A percentile compares a stretch with the other conserved stretches of the same genome.
Conservation (phyloP, 2,888 invertebrate genomes). For the Vanessa cardui region DNA sequence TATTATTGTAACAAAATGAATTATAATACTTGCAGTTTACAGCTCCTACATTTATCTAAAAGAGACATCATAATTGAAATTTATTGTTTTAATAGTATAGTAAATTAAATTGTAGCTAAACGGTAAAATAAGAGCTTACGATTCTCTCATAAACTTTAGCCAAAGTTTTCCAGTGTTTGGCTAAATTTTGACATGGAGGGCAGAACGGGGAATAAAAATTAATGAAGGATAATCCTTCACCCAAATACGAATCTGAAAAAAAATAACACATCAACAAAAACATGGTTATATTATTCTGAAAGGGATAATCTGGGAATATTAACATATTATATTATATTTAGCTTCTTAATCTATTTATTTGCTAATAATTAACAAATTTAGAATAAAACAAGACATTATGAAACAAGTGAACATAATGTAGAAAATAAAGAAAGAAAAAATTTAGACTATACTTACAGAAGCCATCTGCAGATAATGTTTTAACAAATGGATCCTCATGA, state of each 20-base stretch:
- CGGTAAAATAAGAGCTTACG: conserved; percentile 67
- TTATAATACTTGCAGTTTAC: conserved; percentile 95
- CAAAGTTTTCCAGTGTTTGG: conserved; percentile 91
- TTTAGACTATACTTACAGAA: conserved; percentile 84
- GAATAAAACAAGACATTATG: too few species aligned
- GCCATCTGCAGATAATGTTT: conserved; percentile 88
- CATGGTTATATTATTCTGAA: too few species aligned
- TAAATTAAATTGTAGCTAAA: too few species aligned
- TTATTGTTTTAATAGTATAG: not conserved
- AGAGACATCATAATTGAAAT: conserved; percentile 30
- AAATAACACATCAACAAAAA: not conserved
- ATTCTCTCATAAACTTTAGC: conserved; percentile 91
- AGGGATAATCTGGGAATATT: too few species aligned
- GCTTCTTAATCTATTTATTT: too few species aligned
- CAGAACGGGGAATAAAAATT: conserved; percentile 95
- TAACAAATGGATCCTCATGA: conserved; percentile 91
- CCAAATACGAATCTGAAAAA: conserved; percentile 77
- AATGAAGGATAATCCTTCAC: conserved; percentile 90
- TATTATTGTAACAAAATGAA: conserved; percentile 86
- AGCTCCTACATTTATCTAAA: conserved; percentile 87
- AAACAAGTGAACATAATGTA: too few species aligned
- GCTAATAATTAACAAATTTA: too few species aligned
- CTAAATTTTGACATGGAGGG: conserved; percentile 91
- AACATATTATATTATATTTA: too few species aligned
- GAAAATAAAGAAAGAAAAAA: not conserved